Conservation (phyloP, 2,113 vertebrate genomes). For the Platichthys stellatus region DNA sequence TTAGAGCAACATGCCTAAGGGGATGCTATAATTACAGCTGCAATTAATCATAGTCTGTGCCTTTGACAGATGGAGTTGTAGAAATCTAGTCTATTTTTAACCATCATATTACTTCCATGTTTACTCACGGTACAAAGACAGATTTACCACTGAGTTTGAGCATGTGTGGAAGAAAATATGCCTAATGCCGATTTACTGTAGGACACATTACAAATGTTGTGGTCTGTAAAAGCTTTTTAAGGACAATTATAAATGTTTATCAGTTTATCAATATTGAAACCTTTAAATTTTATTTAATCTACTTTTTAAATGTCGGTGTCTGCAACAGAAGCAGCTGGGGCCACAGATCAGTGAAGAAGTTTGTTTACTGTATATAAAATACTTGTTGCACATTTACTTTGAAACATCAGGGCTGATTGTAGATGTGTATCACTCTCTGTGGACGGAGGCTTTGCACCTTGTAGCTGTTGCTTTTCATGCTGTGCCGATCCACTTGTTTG, state of each 20-base stretch:
- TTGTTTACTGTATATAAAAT: background rate
- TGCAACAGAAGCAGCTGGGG: background rate
- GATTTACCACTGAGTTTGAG: background rate
- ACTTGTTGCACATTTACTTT: background rate
- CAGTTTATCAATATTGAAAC: background rate
- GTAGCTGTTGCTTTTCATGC: background rate
- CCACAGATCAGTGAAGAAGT: no score
- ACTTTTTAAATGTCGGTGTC: no score
- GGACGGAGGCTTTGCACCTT: background rate
- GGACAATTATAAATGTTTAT: background rate
- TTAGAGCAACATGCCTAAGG: conserved; percentile 1
- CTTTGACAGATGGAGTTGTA: conserved; percentile 29
- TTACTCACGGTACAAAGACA: conserved; percentile 2
- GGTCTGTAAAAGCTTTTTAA: background rate
- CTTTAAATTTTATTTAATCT: background rate
- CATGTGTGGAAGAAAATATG: background rate
- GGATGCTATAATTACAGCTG: conserved; percentile 28
- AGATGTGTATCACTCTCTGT: background rate
- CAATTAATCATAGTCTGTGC: conserved; percentile 24
- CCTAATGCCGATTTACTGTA: background rate
- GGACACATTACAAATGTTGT: background rate
- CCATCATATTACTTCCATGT: conserved; percentile 26
- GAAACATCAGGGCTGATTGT: background rate
- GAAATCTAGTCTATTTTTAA: conserved; percentile 36
- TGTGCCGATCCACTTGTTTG: background rate